Conservation (phyloP, 2,113 vertebrate genomes). For the Epinephelus lanceolatus region DNA sequence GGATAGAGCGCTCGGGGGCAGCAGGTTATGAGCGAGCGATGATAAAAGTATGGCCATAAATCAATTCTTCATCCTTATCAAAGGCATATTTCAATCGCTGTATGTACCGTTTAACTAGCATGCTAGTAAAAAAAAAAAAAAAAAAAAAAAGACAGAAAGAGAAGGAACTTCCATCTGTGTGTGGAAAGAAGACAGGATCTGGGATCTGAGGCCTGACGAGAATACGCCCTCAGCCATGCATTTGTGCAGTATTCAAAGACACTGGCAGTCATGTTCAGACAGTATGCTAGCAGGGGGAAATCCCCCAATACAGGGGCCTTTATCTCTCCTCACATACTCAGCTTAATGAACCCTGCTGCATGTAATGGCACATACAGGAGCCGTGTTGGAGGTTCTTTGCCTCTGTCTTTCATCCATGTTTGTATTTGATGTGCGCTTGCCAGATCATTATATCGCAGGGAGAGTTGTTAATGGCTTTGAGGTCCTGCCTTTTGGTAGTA, state of each 20-base stretch:
- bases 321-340: slow-evolving; percentile 74
- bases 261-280: slow-evolving; percentile 84
- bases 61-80: slow-evolving; percentile 83
- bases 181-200: slow-evolving; percentile 80
- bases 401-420: slow-evolving; percentile 74
- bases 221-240: slow-evolving; percentile 81
- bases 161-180: slow-evolving; percentile 78
- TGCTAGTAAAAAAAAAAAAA: slow-evolving; percentile 70
- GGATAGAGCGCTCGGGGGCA: slow-evolving; percentile 74
- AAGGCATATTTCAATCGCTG: slow-evolving; percentile 82
- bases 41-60: slow-evolving; percentile 85
- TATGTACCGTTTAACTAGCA: slow-evolving; percentile 83
- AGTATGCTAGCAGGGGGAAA: slow-evolving; percentile 80
- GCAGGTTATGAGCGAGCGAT: slow-evolving; percentile 73
- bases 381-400: slow-evolving; percentile 67
- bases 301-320: slow-evolving; percentile 76
- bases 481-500: slow-evolving; percentile 29
- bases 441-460: slow-evolving; percentile 65
- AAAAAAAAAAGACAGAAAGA: slow-evolving; percentile 22
- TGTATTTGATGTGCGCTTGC: slow-evolving; percentile 75
- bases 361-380: slow-evolving; percentile 81
- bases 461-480: slow-evolving; percentile 73
- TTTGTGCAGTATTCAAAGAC: slow-evolving; percentile 82
- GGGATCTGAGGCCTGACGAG: slow-evolving; percentile 73
- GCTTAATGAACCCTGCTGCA: slow-evolving; percentile 78